Conservation (phyloP, 2,888 invertebrate species). For the Thymelicus sylvestris region DNA sequence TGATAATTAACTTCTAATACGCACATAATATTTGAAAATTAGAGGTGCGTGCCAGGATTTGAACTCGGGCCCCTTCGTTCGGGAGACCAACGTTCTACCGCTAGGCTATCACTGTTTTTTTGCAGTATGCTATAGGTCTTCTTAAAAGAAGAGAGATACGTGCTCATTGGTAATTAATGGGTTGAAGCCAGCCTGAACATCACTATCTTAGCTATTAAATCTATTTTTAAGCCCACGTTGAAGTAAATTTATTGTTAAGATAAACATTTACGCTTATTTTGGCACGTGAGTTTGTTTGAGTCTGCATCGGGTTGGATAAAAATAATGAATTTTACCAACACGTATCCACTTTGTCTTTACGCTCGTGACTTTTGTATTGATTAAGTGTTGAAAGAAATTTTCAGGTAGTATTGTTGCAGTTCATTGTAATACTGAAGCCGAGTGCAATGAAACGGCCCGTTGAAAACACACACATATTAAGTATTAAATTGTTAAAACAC, state of each 20-base stretch:
- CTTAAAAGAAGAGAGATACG: too few species aligned
- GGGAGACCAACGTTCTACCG: too few species aligned
- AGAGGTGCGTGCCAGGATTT: too few species aligned
- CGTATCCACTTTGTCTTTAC: slow-evolving; percentile 27
- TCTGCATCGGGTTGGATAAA: slow-evolving; percentile 36
- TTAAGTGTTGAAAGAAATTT: slow-evolving; percentile 31
- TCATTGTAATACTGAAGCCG: slow-evolving; percentile 22
- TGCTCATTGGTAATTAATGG: too few species aligned
- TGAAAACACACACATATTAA: slow-evolving; percentile 9
- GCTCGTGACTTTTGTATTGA: slow-evolving; percentile 15
- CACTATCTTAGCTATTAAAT: not conserved
- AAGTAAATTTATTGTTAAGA: slow-evolving; percentile 36
- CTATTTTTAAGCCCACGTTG: slow-evolving; percentile 17
- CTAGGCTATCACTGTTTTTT: too few species aligned
- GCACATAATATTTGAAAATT: too few species aligned
- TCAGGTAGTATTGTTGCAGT: slow-evolving; percentile 31
- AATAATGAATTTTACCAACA: slow-evolving; percentile 32
- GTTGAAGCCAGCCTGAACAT: too few species aligned
- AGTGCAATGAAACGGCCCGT: slow-evolving; percentile 9
- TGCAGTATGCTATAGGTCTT: too few species aligned
- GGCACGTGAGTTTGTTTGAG: slow-evolving; percentile 40
- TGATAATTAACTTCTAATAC: too few species aligned
- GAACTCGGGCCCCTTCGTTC: too few species aligned
- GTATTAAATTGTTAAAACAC: too few species aligned
- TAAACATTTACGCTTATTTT: slow-evolving; percentile 39